These are phyloP conservation scores for Alligator sinensis DNA, from an alignment of 2,113 vertebrate species.

Conservation along the genomic window DNA sequence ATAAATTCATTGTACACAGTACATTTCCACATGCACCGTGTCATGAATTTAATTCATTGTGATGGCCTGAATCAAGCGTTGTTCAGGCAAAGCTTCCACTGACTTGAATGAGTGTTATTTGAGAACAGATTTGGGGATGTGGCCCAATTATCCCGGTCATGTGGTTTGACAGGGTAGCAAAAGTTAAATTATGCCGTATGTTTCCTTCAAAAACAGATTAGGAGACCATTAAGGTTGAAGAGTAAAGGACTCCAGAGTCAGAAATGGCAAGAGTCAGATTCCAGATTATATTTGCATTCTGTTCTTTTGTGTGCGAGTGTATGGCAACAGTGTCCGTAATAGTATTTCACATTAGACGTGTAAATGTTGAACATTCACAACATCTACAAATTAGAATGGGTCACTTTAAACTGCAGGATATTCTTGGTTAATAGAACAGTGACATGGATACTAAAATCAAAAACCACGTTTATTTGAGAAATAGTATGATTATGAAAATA, in stretches of 20 bases:
- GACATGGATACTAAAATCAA: background rate
- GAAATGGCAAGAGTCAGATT: background rate
- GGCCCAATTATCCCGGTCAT: background rate
- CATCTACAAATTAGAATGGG: background rate
- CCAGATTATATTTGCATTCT: background rate
- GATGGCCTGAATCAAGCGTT: background rate
- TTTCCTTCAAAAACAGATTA: background rate
- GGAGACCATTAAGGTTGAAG: background rate
- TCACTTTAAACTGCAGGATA: background rate
- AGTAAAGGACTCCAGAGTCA: background rate
- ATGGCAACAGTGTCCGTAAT: background rate
- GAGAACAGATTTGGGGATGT: background rate
- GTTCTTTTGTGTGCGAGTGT: background rate
- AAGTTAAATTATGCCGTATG: background rate
- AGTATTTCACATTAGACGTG: background rate
- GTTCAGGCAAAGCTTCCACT: background rate
- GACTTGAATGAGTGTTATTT: background rate
- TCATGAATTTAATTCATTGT: accelerated
- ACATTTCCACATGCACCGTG: background rate
- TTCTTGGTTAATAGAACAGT: background rate
- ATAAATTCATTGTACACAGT: background rate
- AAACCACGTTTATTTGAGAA: background rate
- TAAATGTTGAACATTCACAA: background rate
- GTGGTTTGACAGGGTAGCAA: background rate
- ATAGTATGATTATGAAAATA: background rate